Evolutionary conservation across 2,888 invertebrate species (phyloP), one percentile per base, ranked within the genome.

Genomic region (Tridacna gigas): DNA sequence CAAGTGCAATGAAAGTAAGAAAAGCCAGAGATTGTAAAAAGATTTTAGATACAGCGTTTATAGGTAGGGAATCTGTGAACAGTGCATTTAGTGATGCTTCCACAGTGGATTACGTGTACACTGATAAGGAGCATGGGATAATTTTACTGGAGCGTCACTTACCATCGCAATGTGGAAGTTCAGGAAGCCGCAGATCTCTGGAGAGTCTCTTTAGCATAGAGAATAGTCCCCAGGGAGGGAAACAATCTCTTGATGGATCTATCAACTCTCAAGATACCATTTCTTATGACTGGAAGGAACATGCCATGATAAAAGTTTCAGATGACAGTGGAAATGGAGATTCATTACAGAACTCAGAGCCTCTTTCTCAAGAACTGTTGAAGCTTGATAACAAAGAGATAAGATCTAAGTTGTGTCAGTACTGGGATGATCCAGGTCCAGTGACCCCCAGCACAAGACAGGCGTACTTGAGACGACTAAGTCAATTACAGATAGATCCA

Each of bases 401-500:
- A 26, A 85, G 90, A n/a, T 79, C 87, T n/a, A 88, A 82, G 73
- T 83, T 94, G 63, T 66, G 85, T 73, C 94, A 95, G 12, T 95
- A 96, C 25, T 98, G 98, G 0, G 96, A 97, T 89, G 95, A 95
- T 15, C 97, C 97, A 0, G 98, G 98, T 0, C 98, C 98, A 3
- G 97, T 98, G 89, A 97, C 97, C 0, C 95, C 96, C 20, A 96
- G 96, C 2, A 98, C 98, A 0, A 97, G 97, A 89, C 96, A 96
- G 0, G 94, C 98, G 13, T 98, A 98, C 92, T 95, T 97, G 74
- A 97, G 96, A 93, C 97, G 97, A 90, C 95, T 98, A 48, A 96
- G 96, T 63, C 96, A 96, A 76, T 76, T 93, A 25, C 79, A 89
- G 74, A 88, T 86, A 22, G 89, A 93, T 82, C 92, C 93, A 15